A percentile compares a stretch with the other conserved stretches of the same genome.
phyloP scores from a whole-genome alignment of 2,797 vertebrate species.

The Catostomus latipinnis region DNA sequence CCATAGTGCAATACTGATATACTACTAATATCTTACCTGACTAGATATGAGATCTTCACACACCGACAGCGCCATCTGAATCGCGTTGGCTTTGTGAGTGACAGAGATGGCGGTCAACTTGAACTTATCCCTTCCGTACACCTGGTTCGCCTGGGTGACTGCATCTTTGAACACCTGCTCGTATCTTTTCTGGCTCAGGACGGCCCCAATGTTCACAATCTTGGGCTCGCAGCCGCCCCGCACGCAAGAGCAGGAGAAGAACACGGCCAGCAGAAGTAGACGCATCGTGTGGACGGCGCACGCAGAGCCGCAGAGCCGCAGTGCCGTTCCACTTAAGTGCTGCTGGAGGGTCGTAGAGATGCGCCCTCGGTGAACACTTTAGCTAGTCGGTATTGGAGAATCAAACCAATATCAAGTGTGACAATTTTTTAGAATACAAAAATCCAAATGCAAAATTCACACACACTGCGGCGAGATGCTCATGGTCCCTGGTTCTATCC shows the following conservation, averaged over 20 bases:
- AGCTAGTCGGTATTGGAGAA: constrained; percentile 54
- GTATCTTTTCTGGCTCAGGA: constrained; percentile 95
- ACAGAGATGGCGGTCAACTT: constrained; percentile 97
- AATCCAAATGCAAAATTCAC: constrained; percentile 59
- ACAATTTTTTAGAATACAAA: constrained; percentile 51
- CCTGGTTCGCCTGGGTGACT: constrained; percentile 91
- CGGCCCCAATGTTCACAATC: constrained; percentile 94
- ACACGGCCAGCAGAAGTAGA: constrained; percentile 85
- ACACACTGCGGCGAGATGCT: constrained; percentile 78
- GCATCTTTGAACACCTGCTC: constrained; percentile 96
- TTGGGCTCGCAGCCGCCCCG: constrained; percentile 92
- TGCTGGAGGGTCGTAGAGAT: constrained; percentile 69
- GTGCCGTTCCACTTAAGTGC: constrained; percentile 62
- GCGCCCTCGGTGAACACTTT: constrained; percentile 65
- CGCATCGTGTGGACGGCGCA: constrained; percentile 78
- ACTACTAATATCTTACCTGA: constrained; percentile 79
- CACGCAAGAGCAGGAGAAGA: constrained; percentile 89
- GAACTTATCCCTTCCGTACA: constrained; percentile 92
- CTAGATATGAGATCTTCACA: constrained; percentile 98
- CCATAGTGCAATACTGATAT: not conserved
- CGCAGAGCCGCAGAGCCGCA: constrained; percentile 64
- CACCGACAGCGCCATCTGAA: constrained; percentile 97
- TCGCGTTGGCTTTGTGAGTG: constrained; percentile 96
- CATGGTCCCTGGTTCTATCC: constrained; percentile 57
- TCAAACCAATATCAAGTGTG: constrained; percentile 63